Percentiles rank a stretch among this genome's conserved stretches.
Conservation (phyloP, 2,888 invertebrate species). For the Galeopsomyia nigrocyanea region DNA sequence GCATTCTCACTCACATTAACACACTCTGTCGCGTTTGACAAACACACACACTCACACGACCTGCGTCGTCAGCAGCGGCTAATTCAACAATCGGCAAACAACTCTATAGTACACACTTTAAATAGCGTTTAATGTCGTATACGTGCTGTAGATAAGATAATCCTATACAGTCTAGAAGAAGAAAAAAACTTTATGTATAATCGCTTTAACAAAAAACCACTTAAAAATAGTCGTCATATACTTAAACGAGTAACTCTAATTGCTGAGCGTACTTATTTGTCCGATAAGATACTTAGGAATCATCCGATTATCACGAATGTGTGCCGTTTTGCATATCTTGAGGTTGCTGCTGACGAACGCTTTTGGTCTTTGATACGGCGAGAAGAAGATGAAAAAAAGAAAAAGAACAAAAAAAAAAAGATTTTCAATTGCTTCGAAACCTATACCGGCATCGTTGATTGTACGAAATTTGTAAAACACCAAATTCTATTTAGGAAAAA, state of each 20-base stretch:
- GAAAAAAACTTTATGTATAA: no score
- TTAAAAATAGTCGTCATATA: constrained; percentile 14
- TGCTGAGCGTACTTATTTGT: constrained; percentile 31
- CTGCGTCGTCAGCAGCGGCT: no score
- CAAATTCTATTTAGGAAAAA: background rate
- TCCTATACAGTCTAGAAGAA: constrained; percentile 3
- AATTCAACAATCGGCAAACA: no score
- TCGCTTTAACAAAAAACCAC: no score
- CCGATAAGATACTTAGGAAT: constrained; percentile 26
- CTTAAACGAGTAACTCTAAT: constrained; percentile 18
- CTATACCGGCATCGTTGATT: constrained; percentile 11
- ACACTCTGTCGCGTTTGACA: no score
- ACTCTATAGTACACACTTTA: background rate
- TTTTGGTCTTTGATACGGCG: constrained; percentile 13
- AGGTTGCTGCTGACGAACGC: constrained; percentile 29
- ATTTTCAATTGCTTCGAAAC: constrained; percentile 22
- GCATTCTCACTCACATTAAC: no score
- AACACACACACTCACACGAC: no score
- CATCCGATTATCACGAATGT: background rate
- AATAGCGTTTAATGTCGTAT: constrained; percentile 32
- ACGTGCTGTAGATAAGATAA: constrained; percentile 32
- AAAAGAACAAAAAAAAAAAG: constrained; percentile 20
- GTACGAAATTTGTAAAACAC: background rate
- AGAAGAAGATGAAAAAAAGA: constrained; percentile 7
- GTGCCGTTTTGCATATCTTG: background rate